These are phyloP conservation scores for Daboia siamensis DNA, from an alignment of 2,113 vertebrate genomes.

Conservation along the genomic window DNA sequence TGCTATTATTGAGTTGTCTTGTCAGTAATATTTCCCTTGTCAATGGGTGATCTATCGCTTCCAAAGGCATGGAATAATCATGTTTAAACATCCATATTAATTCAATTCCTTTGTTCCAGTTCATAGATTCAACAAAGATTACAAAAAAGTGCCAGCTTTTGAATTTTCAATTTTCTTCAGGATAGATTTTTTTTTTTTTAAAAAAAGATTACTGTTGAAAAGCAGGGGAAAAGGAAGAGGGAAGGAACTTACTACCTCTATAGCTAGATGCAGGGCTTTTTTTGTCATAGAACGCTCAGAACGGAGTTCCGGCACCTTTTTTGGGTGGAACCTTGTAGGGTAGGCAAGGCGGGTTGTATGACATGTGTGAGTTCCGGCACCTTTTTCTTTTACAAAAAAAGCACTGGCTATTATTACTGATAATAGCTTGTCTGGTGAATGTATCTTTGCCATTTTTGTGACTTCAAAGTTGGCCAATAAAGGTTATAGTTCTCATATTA, in stretches of 20 bases:
- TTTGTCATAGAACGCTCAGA: too few relatives aligned
- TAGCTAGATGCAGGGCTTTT: neutral
- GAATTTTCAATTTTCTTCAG: neutral
- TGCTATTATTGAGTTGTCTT: conserved; percentile 7
- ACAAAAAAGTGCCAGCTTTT: neutral
- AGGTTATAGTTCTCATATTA: neutral
- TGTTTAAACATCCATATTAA: neutral
- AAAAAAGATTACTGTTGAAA: neutral
- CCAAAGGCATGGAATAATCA: neutral
- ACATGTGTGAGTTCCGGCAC: too few relatives aligned
- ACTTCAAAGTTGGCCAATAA: neutral
- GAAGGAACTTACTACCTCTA: neutral
- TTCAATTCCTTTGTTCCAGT: neutral
- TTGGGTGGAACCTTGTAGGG: too few relatives aligned
- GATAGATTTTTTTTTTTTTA: neutral
- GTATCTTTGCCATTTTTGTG: neutral
- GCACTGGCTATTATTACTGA: neutral
- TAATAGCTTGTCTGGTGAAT: neutral
- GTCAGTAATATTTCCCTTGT: neutral
- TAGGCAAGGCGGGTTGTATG: too few relatives aligned
- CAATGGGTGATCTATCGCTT: neutral
- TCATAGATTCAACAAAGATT: neutral
- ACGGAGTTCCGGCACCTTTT: too few relatives aligned
- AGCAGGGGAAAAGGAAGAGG: neutral
- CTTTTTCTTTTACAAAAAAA: too few relatives aligned